phyloP scores from a whole-genome alignment of 2,797 vertebrate genomes.

The Hybognathus amarus region DNA sequence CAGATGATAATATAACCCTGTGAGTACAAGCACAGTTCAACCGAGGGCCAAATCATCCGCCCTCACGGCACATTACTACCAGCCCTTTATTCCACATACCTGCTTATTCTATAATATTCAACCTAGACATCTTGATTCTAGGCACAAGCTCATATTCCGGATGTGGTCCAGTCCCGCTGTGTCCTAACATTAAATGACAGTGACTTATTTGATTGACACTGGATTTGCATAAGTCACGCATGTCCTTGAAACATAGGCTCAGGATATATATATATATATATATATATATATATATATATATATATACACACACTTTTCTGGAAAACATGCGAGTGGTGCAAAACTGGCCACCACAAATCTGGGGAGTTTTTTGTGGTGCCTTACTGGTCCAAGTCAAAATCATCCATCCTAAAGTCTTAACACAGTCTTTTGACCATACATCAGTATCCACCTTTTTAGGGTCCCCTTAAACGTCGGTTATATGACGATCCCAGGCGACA shows the following conservation, averaged over 20 bases:
- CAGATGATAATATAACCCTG: conserved; percentile 25
- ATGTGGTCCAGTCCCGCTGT: not conserved
- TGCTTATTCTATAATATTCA: not conserved
- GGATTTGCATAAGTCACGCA: conserved; percentile 17
- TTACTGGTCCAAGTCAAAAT: too few species aligned
- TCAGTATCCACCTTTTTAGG: too few species aligned
- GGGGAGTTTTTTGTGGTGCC: fast-evolving
- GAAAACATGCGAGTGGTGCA: not conserved
- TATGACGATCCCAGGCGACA: too few species aligned
- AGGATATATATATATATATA: not conserved
- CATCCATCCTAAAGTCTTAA: not conserved
- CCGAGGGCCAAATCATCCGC: not conserved
- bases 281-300: too few species aligned
- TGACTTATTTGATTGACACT: conserved; percentile 14
- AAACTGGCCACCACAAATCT: not conserved
- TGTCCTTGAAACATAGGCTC: conserved; percentile 5
- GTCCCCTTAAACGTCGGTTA: too few species aligned
- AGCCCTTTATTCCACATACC: conserved; percentile 1
- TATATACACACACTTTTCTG: not conserved
- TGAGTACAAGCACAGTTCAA: conserved; percentile 30
- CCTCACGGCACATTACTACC: conserved; percentile 10
- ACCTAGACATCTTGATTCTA: not conserved
- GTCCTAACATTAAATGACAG: not conserved
- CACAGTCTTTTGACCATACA: too few species aligned
- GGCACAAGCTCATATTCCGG: conserved; percentile 1